Evolutionary conservation across 2,797 vertebrate species (phyloP).

Genomic region (Syngnathus rostellatus): DNA sequence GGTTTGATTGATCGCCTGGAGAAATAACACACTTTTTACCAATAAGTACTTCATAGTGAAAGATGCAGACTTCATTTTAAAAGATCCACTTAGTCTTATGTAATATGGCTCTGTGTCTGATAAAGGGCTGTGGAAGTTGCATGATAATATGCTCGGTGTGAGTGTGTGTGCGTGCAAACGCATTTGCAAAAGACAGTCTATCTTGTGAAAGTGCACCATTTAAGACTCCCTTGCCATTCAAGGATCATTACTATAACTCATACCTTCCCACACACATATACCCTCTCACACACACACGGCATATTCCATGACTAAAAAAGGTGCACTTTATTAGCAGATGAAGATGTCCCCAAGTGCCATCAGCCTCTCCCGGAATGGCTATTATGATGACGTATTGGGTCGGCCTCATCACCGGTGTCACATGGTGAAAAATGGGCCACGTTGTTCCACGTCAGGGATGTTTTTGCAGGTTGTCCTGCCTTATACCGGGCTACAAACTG

Average conservation of each 20-base stretch:
- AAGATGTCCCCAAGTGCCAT: conserved; percentile 37
- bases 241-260: conserved; percentile 63
- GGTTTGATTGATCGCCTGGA: neutral
- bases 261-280: conserved; percentile 12
- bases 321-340: conserved; percentile 59
- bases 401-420: conserved; percentile 40
- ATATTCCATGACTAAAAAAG: conserved; percentile 43
- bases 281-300: conserved; percentile 21
- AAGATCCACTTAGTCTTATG: conserved; percentile 33
- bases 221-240: conserved; percentile 54
- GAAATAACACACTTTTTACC: neutral
- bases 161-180: neutral
- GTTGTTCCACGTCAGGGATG: conserved; percentile 18
- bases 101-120: neutral
- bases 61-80: neutral
- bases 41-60: neutral
- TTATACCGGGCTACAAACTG: neutral
- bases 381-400: conserved; percentile 47
- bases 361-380: conserved; percentile 41
- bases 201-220: conserved; percentile 64
- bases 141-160: neutral
- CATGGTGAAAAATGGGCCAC: conserved; percentile 29
- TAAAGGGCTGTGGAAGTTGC: neutral
- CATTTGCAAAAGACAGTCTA: conserved; percentile 56
- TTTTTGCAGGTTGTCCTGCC: conserved; percentile 7